These are phyloP conservation scores for Cryptoleucopteryx plumbea DNA, from an alignment of 2,113 vertebrate genomes.

Conservation along the genomic window DNA sequence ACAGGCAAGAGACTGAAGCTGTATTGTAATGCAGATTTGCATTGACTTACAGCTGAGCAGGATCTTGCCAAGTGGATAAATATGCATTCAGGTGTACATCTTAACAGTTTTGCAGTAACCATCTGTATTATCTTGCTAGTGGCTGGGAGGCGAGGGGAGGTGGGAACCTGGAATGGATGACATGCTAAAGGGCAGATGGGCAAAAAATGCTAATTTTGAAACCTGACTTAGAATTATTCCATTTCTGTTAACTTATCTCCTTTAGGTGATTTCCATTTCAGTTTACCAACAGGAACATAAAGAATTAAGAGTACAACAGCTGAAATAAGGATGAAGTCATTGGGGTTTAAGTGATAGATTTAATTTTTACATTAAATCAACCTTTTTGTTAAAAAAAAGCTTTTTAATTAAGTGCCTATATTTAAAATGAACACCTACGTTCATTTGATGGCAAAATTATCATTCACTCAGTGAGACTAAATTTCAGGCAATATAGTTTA, in stretches of 20 bases:
- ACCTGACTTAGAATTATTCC: not conserved
- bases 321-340: not conserved
- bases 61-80: not conserved
- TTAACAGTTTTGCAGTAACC: not conserved
- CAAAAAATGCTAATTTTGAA: not conserved
- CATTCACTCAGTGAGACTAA: not conserved
- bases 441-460: not conserved
- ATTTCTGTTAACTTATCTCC: not conserved
- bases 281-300: not conserved
- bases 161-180: not conserved
- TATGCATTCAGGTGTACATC: not conserved
- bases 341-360: not conserved
- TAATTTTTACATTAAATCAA: not conserved
- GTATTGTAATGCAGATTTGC: not conserved
- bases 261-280: not conserved
- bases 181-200: not conserved
- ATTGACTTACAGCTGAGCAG: not conserved
- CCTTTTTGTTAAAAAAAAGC: not conserved
- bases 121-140: not conserved
- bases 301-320: not conserved
- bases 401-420: accelerated
- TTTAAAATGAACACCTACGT: not conserved
- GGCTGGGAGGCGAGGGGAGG: not conserved
- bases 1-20: not conserved
- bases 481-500: not conserved